These are phyloP conservation scores for Muscicapa comitata DNA, from an alignment of 2,797 vertebrate species.

Conservation along the genomic window DNA sequence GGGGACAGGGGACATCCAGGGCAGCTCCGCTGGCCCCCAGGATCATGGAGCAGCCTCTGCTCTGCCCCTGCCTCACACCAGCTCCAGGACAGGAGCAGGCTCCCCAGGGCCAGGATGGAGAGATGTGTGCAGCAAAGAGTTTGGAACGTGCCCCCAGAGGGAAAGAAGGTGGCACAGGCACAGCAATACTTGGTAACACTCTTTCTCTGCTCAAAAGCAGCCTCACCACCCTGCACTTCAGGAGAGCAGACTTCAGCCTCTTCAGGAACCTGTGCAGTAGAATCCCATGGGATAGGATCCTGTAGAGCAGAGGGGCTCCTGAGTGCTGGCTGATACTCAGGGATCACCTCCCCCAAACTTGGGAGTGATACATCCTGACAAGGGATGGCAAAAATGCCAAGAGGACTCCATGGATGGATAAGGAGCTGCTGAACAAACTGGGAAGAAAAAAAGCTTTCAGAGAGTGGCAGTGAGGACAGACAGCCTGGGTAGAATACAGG, in stretches of 20 bases:
- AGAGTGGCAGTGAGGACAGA: neutral
- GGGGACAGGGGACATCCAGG: too few relatives aligned
- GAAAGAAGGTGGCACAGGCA: neutral
- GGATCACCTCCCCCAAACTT: neutral
- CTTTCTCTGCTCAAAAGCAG: neutral
- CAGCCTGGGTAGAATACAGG: neutral
- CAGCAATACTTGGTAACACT: neutral
- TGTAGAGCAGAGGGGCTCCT: neutral
- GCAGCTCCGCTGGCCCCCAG: neutral
- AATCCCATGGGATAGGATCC: neutral
- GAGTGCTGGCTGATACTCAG: neutral
- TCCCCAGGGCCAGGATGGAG: neutral
- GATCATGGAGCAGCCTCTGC: rapidly evolving
- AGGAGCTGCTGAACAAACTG: neutral
- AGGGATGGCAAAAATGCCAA: neutral
- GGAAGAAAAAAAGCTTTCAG: neutral
- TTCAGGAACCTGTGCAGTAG: too few relatives aligned
- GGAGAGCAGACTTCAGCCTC: neutral
- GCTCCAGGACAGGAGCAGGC: neutral
- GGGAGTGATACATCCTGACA: neutral
- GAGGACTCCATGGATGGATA: neutral
- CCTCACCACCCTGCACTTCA: neutral
- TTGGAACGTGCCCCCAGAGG: neutral
- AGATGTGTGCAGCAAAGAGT: rapidly evolving
- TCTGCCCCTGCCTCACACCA: neutral